Percentiles rank a stretch among this genome's conserved stretches.
phyloP scores from a whole-genome alignment of 2,797 vertebrate genomes.

The Acanthopagrus latus region DNA sequence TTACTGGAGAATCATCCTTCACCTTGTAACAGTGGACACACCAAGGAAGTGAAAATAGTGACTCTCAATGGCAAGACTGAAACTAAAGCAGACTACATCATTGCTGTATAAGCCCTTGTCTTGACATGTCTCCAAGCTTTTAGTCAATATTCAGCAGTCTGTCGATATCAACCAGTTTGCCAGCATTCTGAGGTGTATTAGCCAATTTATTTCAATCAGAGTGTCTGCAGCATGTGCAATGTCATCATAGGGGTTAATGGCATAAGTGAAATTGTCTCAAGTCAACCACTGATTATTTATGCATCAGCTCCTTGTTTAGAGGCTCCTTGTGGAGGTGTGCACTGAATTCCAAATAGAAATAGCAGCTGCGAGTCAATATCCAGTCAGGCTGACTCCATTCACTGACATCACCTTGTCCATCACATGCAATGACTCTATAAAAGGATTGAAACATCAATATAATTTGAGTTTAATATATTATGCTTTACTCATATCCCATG shows the following conservation, averaged over 20 bases:
- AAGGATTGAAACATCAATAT: too few relatives aligned
- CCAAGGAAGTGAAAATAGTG: not conserved
- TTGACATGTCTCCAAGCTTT: too few relatives aligned
- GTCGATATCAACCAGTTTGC: not conserved
- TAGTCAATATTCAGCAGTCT: too few relatives aligned
- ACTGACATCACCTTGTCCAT: not conserved
- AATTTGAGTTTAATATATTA: not conserved
- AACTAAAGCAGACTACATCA: not conserved
- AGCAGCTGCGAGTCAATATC: not conserved
- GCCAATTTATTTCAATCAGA: not conserved
- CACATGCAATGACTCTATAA: not conserved
- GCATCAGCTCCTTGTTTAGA: not conserved
- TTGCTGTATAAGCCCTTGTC: not conserved
- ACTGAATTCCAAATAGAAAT: slow-evolving; percentile 18
- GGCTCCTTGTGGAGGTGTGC: not conserved
- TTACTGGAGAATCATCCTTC: not conserved
- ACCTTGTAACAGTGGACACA: not conserved
- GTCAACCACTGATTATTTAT: not conserved
- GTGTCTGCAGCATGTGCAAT: not conserved
- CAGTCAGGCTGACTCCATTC: not conserved
- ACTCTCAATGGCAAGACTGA: not conserved
- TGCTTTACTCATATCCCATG: too few relatives aligned
- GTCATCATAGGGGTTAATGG: not conserved
- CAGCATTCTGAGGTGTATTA: not conserved
- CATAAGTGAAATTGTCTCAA: not conserved